These are phyloP conservation scores for Pollicipes pollicipes DNA, from an alignment of 1,140 invertebrate genomes.

Conservation along the genomic window DNA sequence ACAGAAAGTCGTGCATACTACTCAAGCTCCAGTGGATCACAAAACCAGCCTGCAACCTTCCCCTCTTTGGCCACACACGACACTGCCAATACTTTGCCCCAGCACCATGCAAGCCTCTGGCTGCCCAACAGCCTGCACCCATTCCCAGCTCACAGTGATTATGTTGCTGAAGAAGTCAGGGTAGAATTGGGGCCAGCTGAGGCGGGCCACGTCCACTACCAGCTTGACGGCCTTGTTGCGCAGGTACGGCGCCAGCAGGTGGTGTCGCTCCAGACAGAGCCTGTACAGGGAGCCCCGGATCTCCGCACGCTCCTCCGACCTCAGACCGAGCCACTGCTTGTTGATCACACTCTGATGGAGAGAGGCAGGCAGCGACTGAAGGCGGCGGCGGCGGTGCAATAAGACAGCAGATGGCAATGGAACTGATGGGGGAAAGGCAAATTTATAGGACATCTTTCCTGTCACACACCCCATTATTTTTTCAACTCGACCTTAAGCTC, in stretches of 20 bases:
- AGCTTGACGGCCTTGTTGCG: constrained; percentile 69
- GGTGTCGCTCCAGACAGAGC: constrained; percentile 47
- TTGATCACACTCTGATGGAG: constrained; percentile 58
- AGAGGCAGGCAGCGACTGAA: too few species aligned
- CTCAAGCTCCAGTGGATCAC: background rate
- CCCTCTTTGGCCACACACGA: too few species aligned
- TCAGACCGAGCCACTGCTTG: constrained; percentile 55
- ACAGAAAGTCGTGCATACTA: too few species aligned
- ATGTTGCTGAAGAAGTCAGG: constrained; percentile 65
- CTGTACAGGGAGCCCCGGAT: constrained; percentile 52
- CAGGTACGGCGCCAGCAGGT: constrained; percentile 44
- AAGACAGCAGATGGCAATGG: too few species aligned
- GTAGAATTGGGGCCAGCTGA: constrained; percentile 69
- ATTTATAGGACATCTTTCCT: too few species aligned
- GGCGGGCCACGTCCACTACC: constrained; percentile 61
- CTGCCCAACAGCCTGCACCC: background rate
- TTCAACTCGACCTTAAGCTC: too few species aligned
- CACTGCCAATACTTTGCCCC: too few species aligned
- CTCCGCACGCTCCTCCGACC: constrained; percentile 46
- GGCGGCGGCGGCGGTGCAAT: too few species aligned
- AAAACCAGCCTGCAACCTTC: background rate
- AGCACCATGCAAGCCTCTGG: too few species aligned
- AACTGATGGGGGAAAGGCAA: too few species aligned
- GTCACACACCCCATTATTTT: too few species aligned
- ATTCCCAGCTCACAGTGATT: constrained; percentile 25